phyloP scores from a whole-genome alignment of 2,888 invertebrate genomes.

The Glaucopsyche alexis region DNA sequence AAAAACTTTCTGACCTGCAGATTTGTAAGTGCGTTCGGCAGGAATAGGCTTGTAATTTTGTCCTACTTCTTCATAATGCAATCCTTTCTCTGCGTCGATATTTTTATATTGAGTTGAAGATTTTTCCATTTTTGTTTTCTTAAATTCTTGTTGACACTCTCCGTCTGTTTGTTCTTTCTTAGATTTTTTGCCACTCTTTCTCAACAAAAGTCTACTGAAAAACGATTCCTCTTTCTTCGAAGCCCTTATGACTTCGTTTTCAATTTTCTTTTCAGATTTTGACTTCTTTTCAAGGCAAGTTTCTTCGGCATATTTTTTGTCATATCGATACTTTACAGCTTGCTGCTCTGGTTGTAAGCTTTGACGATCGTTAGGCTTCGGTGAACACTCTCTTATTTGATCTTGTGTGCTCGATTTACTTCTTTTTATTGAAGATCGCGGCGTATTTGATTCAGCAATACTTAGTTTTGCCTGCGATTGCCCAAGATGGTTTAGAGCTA shows the following conservation, averaged over 20 bases:
- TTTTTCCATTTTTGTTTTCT: slow-evolving; percentile 65
- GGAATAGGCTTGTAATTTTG: slow-evolving; percentile 65
- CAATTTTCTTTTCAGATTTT: slow-evolving; percentile 71
- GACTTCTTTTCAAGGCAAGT: slow-evolving; percentile 74
- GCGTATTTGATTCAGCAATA: slow-evolving; percentile 67
- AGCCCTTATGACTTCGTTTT: slow-evolving; percentile 71
- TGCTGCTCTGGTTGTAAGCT: slow-evolving; percentile 61
- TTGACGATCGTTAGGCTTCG: slow-evolving; percentile 52
- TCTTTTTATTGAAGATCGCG: slow-evolving; percentile 71
- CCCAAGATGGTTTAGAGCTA: slow-evolving; percentile 74
- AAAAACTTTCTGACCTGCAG: slow-evolving; percentile 72
- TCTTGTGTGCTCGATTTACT: slow-evolving; percentile 76
- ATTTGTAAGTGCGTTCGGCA: slow-evolving; percentile 68
- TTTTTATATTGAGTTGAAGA: slow-evolving; percentile 59
- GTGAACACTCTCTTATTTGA: slow-evolving; percentile 61
- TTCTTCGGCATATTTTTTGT: slow-evolving; percentile 70
- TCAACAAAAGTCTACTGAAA: slow-evolving; percentile 83
- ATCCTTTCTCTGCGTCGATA: slow-evolving; percentile 58
- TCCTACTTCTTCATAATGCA: slow-evolving; percentile 50
- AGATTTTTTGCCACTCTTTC: slow-evolving; percentile 86
- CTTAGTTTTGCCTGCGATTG: slow-evolving; percentile 76
- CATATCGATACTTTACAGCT: slow-evolving; percentile 58
- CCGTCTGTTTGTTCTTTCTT: slow-evolving; percentile 76
- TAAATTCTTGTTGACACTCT: slow-evolving; percentile 64
- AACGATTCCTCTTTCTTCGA: slow-evolving; percentile 81